Conservation (phyloP, 2,797 vertebrate genomes). For the Poeciliopsis gracilis region DNA sequence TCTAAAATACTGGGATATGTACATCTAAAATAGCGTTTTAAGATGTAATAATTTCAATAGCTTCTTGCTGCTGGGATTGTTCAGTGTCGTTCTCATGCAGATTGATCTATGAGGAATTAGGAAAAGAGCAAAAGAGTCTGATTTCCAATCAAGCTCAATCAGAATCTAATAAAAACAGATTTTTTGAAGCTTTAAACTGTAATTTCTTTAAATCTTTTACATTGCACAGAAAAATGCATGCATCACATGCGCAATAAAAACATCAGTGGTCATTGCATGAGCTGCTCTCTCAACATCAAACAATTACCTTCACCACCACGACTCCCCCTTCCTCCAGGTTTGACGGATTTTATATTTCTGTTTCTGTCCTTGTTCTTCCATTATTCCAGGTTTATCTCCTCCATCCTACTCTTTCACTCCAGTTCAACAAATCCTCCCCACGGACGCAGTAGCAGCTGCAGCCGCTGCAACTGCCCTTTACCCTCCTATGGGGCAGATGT, state of each 20-base stretch:
- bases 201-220: background rate
- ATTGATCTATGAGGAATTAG: background rate
- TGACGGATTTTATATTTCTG: slow-evolving; percentile 20
- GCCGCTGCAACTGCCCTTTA: slow-evolving; percentile 76
- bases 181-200: background rate
- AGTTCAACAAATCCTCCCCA: slow-evolving; percentile 84
- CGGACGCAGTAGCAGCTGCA: slow-evolving; percentile 83
- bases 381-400: slow-evolving; percentile 88
- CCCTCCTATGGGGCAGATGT: slow-evolving; percentile 85
- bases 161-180: background rate
- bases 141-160: background rate
- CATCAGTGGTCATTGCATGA: slow-evolving; percentile 68
- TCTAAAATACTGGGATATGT: background rate
- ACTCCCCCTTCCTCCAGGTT: slow-evolving; percentile 9
- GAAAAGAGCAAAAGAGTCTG: background rate
- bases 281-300: slow-evolving; percentile 57
- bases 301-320: slow-evolving; percentile 43
- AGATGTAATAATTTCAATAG: background rate
- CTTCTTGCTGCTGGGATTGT: background rate
- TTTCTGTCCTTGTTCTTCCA: slow-evolving; percentile 26
- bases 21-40: background rate
- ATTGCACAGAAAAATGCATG: slow-evolving; percentile 5
- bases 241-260: slow-evolving; percentile 18
- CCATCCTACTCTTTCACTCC: slow-evolving; percentile 90
- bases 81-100: background rate